These are phyloP conservation scores for Zeuzera pyrina DNA, from an alignment of 2,888 invertebrate genomes.

Conservation along the genomic window DNA sequence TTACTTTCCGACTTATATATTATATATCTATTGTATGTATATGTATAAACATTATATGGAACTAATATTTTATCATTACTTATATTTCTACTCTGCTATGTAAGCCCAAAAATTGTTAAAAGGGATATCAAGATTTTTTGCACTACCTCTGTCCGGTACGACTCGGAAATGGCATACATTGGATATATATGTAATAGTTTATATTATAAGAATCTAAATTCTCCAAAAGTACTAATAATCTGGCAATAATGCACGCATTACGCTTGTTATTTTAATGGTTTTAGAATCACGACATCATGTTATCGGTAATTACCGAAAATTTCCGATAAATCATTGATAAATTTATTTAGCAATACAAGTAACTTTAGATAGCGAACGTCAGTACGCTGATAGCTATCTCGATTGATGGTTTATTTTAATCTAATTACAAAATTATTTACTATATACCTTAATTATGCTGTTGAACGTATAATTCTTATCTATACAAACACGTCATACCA, in stretches of 20 bases:
- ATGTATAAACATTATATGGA: too few relatives aligned
- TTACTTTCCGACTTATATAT: too few relatives aligned
- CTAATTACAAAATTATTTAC: constrained; percentile 22
- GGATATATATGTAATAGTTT: too few relatives aligned
- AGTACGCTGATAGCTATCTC: constrained; percentile 11
- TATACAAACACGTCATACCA: too few relatives aligned
- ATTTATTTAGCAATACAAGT: constrained; percentile 12
- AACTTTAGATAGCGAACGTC: constrained; percentile 19
- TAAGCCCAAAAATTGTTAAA: too few relatives aligned
- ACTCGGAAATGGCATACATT: too few relatives aligned
- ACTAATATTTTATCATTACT: too few relatives aligned
- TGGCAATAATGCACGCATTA: constrained; percentile 26
- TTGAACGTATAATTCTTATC: too few relatives aligned
- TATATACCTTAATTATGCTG: not conserved
- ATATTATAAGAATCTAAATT: constrained; percentile 19
- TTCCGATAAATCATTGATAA: constrained; percentile 11
- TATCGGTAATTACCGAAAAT: constrained; percentile 17
- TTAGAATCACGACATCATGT: constrained; percentile 8
- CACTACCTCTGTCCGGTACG: too few relatives aligned
- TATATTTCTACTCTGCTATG: too few relatives aligned
- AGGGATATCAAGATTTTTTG: too few relatives aligned
- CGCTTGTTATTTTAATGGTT: constrained; percentile 19
- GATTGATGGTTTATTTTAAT: constrained; percentile 34
- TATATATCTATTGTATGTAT: too few relatives aligned
- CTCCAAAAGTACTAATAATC: constrained; percentile 21